These are phyloP conservation scores for Conger conger DNA, from an alignment of 2,113 vertebrate genomes.

Conservation along the genomic window DNA sequence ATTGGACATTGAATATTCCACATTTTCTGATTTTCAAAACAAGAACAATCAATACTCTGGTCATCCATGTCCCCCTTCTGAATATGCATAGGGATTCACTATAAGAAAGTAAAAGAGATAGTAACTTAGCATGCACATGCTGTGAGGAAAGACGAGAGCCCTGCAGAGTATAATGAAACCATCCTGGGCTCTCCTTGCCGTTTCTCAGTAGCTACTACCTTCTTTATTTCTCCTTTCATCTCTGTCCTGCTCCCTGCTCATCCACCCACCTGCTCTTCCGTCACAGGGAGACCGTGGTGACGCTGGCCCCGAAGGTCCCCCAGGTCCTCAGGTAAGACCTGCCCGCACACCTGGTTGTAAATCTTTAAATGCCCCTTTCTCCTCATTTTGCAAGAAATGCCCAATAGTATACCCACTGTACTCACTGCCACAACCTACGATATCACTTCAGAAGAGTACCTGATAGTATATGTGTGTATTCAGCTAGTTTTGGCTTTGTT, in stretches of 20 bases:
- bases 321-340: conserved; percentile 74
- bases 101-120: not conserved
- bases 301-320: conserved; percentile 68
- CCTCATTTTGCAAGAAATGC: too few relatives aligned
- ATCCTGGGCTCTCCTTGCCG: not conserved
- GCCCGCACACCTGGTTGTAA: not conserved
- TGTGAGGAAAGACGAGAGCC: not conserved
- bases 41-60: not conserved
- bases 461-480: too few relatives aligned
- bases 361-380: not conserved
- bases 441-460: too few relatives aligned
- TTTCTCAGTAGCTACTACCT: conserved; percentile 16
- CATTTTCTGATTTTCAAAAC: not conserved
- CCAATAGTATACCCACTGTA: too few relatives aligned
- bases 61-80: not conserved
- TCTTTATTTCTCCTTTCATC: conserved; percentile 16
- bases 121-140: conserved; percentile 15
- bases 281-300: conserved; percentile 78
- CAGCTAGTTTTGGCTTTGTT: too few relatives aligned
- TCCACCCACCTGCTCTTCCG: conserved; percentile 34
- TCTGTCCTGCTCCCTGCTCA: conserved; percentile 30
- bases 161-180: conserved; percentile 14
- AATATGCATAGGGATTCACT: not conserved
- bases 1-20: conserved; percentile 17
- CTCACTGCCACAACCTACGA: too few relatives aligned